Evolutionary conservation across 2,888 invertebrate species (phyloP).

Genomic region (Monoplex corrugatus): DNA sequence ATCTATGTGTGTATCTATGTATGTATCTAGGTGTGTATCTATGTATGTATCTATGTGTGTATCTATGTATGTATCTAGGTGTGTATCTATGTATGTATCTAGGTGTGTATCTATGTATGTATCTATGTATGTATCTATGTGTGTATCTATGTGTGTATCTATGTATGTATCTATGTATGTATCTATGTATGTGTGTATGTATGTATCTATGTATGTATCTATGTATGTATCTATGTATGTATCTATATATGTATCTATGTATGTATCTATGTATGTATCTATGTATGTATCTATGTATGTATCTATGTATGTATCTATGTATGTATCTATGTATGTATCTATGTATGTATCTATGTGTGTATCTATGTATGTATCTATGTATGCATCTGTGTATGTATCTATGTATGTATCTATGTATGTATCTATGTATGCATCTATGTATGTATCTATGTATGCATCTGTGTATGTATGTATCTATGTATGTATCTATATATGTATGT

Average conservation of each 20-base stretch:
- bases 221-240: neutral
- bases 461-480: neutral
- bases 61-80: too few species aligned
- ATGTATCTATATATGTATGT: neutral
- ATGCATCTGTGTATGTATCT: conserved; percentile 6
- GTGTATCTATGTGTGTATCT: too few species aligned
- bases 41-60: too few species aligned
- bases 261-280: conserved; percentile 10
- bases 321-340: conserved; percentile 39
- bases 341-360: neutral
- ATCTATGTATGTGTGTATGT: too few species aligned
- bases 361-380: neutral
- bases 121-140: too few species aligned
- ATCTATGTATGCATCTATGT: conserved; percentile 14
- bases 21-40: too few species aligned
- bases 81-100: too few species aligned
- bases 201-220: too few species aligned
- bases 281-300: conserved; percentile 10
- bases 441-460: conserved; percentile 39
- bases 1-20: too few species aligned
- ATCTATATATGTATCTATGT: neutral
- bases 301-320: conserved; percentile 37
- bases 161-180: too few species aligned
- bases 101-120: too few species aligned
- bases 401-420: neutral